A percentile compares a stretch with the other conserved stretches of the same genome.
Conservation (phyloP, 1,140 invertebrate genomes). For the Kradibia gibbosae region DNA sequence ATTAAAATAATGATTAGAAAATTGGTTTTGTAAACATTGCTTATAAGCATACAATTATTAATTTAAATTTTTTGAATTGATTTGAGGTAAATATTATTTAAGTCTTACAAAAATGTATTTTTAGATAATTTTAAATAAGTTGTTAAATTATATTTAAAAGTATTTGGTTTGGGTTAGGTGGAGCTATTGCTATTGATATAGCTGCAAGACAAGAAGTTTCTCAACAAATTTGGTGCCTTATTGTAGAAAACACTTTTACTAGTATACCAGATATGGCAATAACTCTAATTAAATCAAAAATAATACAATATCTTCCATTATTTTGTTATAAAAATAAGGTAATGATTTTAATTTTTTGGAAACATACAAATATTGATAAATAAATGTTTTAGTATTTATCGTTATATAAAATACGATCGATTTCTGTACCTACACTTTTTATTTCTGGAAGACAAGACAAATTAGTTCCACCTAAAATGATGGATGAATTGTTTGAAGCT, state of each 20-base stretch:
- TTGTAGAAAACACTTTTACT: slow-evolving; percentile 96
- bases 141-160: slow-evolving; percentile 32
- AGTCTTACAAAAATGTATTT: not conserved
- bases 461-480: slow-evolving; percentile 90
- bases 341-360: slow-evolving; percentile 24
- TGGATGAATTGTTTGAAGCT: slow-evolving; percentile 81
- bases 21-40: no score
- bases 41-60: no score
- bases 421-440: slow-evolving; percentile 82
- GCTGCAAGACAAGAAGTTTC: slow-evolving; percentile 81
- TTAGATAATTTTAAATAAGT: not conserved
- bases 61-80: no score
- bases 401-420: slow-evolving; percentile 78
- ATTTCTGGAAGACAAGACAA: slow-evolving; percentile 87
- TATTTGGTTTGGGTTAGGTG: slow-evolving; percentile 74
- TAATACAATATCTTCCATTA: slow-evolving; percentile 81
- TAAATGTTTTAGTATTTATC: slow-evolving; percentile 78
- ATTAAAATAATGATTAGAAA: no score
- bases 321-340: slow-evolving; percentile 90
- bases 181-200: slow-evolving; percentile 90
- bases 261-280: slow-evolving; percentile 94
- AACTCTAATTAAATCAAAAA: slow-evolving; percentile 80
- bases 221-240: slow-evolving; percentile 85
- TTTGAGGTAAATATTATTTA: not conserved
- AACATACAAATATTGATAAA: slow-evolving; percentile 1